Evolutionary conservation across 2,888 invertebrate genomes (phyloP), one percentile per base, ranked within the genome.

Genomic region (Agrochola macilenta): DNA sequence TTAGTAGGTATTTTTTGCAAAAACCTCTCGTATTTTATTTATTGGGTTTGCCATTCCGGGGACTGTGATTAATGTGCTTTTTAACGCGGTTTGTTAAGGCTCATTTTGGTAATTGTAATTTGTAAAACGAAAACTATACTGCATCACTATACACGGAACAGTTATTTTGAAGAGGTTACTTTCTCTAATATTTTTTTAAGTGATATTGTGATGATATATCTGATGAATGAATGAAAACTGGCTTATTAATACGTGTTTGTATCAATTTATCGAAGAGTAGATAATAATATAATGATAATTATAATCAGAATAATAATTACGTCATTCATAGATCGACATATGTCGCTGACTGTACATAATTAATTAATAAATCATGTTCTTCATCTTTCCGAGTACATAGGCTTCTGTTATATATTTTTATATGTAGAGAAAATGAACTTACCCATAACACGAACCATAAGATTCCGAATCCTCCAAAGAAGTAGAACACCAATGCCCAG

Each of bases 401-500:
- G 20, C 9, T 52, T 8, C 8, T 52, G 7, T 2, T 20, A 52
- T 52, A 52, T 20, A 23, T 52, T 52, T 52, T 52, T 52, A 7
- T 8, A 20, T n/a, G 11, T 20, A 12, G 0, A 52, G 2, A 57
- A 69, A 35, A n/a, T 35, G 0, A 8, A 79, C 88, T 93, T 88
- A 97, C 94, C 97, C 97, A 97, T 64, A 97, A 85, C 35, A 94
- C 78, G 83, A 97, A 97, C 97, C 97, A 97, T 1, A 97, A 73
- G 46, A 97, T 90, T 11, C 97, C 97, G 72, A 97, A 94, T 0
- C 95, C 95, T 14, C 97, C 97, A 84, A 97, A 97, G 90, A 97
- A 95, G 89, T 97, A 97, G 91, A 97, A 97, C 11, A 97, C 97
- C 69, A 96, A 94, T 0, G 97, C 93, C 97, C 97, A 97, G 79